Evolutionary conservation across 2,888 invertebrate species (phyloP), one percentile per base, ranked within the genome.

Genomic region (Plebejus argus): DNA sequence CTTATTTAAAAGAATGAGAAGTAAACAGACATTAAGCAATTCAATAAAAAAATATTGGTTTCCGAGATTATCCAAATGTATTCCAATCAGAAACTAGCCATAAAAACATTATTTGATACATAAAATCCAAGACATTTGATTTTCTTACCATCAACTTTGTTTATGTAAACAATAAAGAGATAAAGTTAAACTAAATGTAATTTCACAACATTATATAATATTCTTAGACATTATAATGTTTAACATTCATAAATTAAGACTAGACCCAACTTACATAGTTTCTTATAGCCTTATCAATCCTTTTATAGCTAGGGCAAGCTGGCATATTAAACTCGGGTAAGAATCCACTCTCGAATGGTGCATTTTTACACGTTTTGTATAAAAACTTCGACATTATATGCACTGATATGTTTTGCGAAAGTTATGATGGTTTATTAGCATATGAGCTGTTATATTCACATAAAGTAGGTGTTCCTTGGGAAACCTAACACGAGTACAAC

Each of bases 321-420:
- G 86, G 83, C 74, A 88, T 84, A 45, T 83, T 81, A 5, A 91
- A 82, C 66, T 90, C 86, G 1, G 92, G 91, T 0, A 90, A 84
- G 76, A 90, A 92, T 28, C 91, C 92, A 82, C 84, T 88, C 6
- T 89, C 87, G 79, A 92, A 92, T 0, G 91, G 92, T 0, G 90
- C 87, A 66, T 88, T 91, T 81, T 87, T 91, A 80, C 88, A 92
- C 0, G 92, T 86, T 85, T 90, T 93, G 78, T 92, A 92, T 18
- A 92, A 82, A 84, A 91, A 91, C n/a, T 91, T 88, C 74, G 89
- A 86, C 88, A 90, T 90, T 78, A 49, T 81, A 70, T 71, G 76
- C 33, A 66, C 15, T 74, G 28, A 76, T 23, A 15, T 49, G 12
- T 20, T 28, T 74, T 23, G 74, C 23, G 23, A 28, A 66, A 66